These are phyloP conservation scores for Galerucella calmariensis DNA, from an alignment of 2,888 invertebrate species.

Conservation along the genomic window DNA sequence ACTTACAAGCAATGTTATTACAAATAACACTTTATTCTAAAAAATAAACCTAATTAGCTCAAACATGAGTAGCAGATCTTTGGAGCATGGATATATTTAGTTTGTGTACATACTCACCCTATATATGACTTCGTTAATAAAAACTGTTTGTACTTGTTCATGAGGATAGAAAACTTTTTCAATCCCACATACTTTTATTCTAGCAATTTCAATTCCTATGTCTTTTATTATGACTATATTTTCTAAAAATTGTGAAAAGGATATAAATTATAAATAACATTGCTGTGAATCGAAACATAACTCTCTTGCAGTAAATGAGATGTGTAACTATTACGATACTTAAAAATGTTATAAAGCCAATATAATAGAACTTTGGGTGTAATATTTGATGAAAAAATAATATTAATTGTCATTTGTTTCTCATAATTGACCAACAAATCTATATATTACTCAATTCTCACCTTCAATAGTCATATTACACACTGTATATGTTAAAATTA, in stretches of 20 bases:
- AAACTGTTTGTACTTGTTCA: slow-evolving; percentile 43
- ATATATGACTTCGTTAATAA: slow-evolving; percentile 46
- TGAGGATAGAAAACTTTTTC: slow-evolving; percentile 42
- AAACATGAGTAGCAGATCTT: not conserved
- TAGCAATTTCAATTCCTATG: slow-evolving; percentile 42
- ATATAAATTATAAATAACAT: not conserved
- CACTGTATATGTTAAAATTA: slow-evolving; percentile 21
- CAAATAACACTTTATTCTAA: slow-evolving; percentile 42
- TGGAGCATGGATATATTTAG: no score
- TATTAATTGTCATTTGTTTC: no score
- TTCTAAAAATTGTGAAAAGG: slow-evolving; percentile 27
- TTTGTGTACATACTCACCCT: slow-evolving; percentile 35
- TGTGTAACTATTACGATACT: no score
- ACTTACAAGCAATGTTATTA: slow-evolving; percentile 37
- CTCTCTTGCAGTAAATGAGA: no score
- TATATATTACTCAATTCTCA: slow-evolving; percentile 7
- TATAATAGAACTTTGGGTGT: no score
- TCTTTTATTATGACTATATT: slow-evolving; percentile 39
- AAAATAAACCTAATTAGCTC: slow-evolving; percentile 19
- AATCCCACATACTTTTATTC: slow-evolving; percentile 37
- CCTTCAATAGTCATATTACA: slow-evolving; percentile 32
- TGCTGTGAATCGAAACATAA: no score
- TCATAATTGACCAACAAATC: no score
- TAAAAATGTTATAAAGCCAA: no score
- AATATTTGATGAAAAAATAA: no score